phyloP scores from a whole-genome alignment of 2,113 vertebrate species.

The Lontra canadensis region DNA sequence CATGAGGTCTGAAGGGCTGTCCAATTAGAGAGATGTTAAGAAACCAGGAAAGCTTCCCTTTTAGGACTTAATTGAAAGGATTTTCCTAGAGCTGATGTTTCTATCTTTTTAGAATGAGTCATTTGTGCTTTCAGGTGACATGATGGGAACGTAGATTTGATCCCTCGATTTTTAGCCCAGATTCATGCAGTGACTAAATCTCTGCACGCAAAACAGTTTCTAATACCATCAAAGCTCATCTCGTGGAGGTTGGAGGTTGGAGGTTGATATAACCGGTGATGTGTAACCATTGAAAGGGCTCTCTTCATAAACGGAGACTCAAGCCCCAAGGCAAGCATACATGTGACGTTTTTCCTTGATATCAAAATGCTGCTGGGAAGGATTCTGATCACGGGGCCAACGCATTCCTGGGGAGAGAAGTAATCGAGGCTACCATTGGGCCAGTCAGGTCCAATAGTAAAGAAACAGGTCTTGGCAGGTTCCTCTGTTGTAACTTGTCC shows the following conservation, averaged over 20 bases:
- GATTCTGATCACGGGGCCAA: neutral
- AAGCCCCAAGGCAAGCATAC: neutral
- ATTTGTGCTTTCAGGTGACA: neutral
- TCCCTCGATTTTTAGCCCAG: neutral
- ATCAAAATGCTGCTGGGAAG: conserved; percentile 23
- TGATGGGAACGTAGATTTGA: neutral
- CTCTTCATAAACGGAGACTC: neutral
- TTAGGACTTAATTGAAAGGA: neutral
- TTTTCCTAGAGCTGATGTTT: conserved; percentile 7
- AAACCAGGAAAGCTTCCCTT: neutral
- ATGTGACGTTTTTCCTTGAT: neutral
- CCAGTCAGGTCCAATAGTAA: neutral
- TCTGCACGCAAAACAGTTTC: neutral
- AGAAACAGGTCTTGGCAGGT: neutral
- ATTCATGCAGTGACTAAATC: neutral
- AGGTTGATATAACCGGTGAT: neutral
- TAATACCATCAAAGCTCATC: neutral
- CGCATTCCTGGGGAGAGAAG: neutral
- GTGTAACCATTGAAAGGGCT: neutral
- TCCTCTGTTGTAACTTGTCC: neutral
- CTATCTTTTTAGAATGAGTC: neutral
- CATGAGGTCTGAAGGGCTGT: neutral
- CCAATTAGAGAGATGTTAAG: neutral
- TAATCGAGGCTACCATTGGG: neutral
- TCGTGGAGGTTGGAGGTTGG: neutral